Percentiles rank a stretch among this genome's conserved stretches.
phyloP scores from a whole-genome alignment of 2,797 vertebrate species.

The Rhinoraja longicauda region DNA sequence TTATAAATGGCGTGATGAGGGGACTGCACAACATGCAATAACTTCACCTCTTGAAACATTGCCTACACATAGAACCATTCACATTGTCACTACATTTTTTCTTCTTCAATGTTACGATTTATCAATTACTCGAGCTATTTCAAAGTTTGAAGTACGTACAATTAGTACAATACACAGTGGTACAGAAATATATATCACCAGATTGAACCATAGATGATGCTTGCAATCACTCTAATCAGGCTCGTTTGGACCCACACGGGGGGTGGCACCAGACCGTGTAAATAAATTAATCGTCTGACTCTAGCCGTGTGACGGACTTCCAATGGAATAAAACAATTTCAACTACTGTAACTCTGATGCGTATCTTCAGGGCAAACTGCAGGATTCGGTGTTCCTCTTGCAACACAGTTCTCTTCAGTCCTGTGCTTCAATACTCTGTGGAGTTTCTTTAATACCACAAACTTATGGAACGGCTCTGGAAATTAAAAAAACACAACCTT shows the following conservation, averaged over 20 bases:
- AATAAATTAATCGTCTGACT: neutral
- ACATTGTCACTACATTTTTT: neutral
- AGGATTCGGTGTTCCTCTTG: neutral
- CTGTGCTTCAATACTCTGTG: neutral
- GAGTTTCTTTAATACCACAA: neutral
- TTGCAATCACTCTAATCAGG: neutral
- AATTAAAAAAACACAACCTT: neutral
- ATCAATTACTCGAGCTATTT: neutral
- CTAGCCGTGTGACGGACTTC: neutral
- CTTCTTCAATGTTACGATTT: neutral
- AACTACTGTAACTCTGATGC: neutral
- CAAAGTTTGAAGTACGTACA: neutral
- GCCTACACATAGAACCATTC: neutral
- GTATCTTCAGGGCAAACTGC: neutral
- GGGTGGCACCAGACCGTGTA: neutral
- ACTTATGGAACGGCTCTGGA: neutral
- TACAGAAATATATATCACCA: neutral
- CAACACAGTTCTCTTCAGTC: neutral
- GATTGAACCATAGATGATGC: neutral
- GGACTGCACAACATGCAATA: neutral
- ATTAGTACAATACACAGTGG: neutral
- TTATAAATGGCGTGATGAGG: neutral
- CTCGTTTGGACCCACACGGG: constrained; percentile 10
- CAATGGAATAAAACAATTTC: constrained; percentile 21
- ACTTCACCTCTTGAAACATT: constrained; percentile 15